A percentile compares a stretch with the other conserved stretches of the same genome.
These are phyloP conservation scores for Miichthys miiuy DNA, from an alignment of 2,797 vertebrate species.

Conservation along the genomic window DNA sequence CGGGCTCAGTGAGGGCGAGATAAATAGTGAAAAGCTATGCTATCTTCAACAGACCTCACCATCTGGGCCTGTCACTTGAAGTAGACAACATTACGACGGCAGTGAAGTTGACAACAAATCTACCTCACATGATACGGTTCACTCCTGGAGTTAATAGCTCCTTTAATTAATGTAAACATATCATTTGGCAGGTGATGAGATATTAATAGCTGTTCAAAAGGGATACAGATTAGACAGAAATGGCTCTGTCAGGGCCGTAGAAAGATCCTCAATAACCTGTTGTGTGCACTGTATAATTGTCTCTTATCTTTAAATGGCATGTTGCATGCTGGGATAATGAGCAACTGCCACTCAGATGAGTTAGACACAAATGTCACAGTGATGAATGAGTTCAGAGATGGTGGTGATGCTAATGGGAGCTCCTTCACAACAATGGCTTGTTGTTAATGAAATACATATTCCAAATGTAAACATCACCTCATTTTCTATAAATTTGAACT, in stretches of 20 bases:
- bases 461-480: slow-evolving; percentile 3
- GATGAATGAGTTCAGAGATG: slow-evolving; percentile 56
- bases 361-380: slow-evolving; percentile 52
- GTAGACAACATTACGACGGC: slow-evolving; percentile 5
- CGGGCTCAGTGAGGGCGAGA: slow-evolving; percentile 23
- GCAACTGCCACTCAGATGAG: slow-evolving; percentile 57
- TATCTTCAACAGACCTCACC: slow-evolving; percentile 47
- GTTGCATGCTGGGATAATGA: slow-evolving; percentile 70
- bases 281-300: slow-evolving; percentile 56
- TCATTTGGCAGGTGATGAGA: slow-evolving; percentile 68
- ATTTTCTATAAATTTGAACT: slow-evolving; percentile 3
- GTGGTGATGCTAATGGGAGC: slow-evolving; percentile 40
- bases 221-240: slow-evolving; percentile 39
- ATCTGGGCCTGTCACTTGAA: slow-evolving; percentile 49
- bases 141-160: slow-evolving; percentile 46
- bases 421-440: background rate
- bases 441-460: slow-evolving; percentile 10
- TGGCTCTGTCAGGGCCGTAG: slow-evolving; percentile 23
- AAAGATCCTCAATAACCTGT: slow-evolving; percentile 34
- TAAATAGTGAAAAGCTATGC: slow-evolving; percentile 29
- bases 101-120: slow-evolving; percentile 20
- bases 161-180: slow-evolving; percentile 72
- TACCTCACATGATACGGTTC: slow-evolving; percentile 18
- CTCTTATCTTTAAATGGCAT: slow-evolving; percentile 65
- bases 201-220: slow-evolving; percentile 59